Conservation (phyloP, 2,888 invertebrate genomes). For the Synergus gifuensis region DNA sequence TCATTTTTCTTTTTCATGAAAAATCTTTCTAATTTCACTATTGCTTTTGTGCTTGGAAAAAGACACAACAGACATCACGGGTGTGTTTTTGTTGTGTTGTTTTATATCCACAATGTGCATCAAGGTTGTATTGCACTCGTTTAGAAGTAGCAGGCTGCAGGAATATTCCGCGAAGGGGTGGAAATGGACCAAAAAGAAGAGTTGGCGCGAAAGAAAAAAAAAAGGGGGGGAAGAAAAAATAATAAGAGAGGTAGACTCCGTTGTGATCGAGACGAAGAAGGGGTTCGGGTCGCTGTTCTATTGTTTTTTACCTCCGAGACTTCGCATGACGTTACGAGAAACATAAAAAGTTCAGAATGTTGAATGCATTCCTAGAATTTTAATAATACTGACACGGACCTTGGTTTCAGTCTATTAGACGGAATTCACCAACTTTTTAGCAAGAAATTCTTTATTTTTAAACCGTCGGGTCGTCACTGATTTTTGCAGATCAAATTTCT, state of each 20-base stretch:
- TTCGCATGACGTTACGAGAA: conserved; percentile 52
- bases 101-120: conserved; percentile 59
- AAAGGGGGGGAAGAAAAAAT: background rate
- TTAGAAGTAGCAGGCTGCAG: conserved; percentile 36
- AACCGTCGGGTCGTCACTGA: background rate
- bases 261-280: conserved; percentile 50
- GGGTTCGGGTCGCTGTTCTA: conserved; percentile 57
- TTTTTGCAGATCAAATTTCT: background rate
- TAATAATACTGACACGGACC: conserved; percentile 52
- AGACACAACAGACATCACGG: conserved; percentile 23
- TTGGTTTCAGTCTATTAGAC: background rate
- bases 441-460: too few species aligned
- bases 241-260: conserved; percentile 17
- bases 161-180: conserved; percentile 41
- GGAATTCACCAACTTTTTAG: background rate
- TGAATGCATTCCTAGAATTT: conserved; percentile 53
- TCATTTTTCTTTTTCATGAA: background rate
- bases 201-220: conserved; percentile 25
- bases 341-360: conserved; percentile 53
- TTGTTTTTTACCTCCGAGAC: conserved; percentile 60
- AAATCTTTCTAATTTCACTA: background rate
- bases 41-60: background rate
- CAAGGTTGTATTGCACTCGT: conserved; percentile 62
- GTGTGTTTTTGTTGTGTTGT: conserved; percentile 31
- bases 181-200: conserved; percentile 18